Percentiles rank a stretch among this genome's conserved stretches.
Evolutionary conservation across 2,113 vertebrate species (phyloP).

Genomic region (Gnathonemus longibarbis): DNA sequence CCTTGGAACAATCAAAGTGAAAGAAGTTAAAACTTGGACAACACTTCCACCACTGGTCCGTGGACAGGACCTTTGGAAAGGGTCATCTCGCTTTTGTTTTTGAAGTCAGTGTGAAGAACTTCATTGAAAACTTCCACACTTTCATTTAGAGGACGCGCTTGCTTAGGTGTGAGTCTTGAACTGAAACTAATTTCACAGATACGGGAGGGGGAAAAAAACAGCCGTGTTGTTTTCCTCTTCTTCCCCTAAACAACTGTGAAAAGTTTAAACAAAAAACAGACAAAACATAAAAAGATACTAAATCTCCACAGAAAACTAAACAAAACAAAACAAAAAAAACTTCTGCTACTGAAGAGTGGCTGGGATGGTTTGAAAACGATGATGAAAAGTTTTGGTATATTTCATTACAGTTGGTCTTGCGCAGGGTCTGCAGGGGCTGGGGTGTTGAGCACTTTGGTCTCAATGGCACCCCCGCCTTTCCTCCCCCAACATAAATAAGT

Average conservation of each 20-base stretch:
- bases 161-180: not conserved
- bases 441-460: constrained; percentile 43
- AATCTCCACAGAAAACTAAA: not conserved
- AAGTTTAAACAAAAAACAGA: not conserved
- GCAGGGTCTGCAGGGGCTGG: constrained; percentile 29
- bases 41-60: constrained; percentile 40
- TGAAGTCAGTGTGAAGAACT: constrained; percentile 58
- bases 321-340: not conserved
- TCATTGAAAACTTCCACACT: constrained; percentile 65
- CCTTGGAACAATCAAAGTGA: constrained; percentile 58
- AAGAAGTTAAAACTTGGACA: constrained; percentile 63
- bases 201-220: not conserved
- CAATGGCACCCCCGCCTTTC: constrained; percentile 33
- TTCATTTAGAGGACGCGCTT: constrained; percentile 60
- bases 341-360: not conserved
- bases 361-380: constrained; percentile 44
- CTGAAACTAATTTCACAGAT: constrained; percentile 14
- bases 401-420: constrained; percentile 34
- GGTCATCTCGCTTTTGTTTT: constrained; percentile 21
- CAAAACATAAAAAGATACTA: not conserved
- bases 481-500: not conserved
- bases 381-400: constrained; percentile 29
- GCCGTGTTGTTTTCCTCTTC: not conserved
- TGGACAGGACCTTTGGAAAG: constrained; percentile 29
- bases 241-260: not conserved